Evolutionary conservation across 2,888 invertebrate species (phyloP).

Genomic region (Lasius platythorax): DNA sequence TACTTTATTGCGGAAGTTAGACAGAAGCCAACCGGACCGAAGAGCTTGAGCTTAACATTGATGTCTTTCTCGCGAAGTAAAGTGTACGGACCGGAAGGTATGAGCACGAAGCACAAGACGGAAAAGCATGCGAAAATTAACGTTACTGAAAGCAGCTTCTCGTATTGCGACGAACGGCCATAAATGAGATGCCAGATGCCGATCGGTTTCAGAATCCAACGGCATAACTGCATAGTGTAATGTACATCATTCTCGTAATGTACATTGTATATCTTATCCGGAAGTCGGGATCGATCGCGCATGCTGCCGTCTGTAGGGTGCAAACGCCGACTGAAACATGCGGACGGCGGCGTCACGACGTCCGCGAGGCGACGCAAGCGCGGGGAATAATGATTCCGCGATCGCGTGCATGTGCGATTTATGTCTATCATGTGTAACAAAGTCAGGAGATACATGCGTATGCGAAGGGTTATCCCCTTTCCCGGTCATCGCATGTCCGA

Average conservation of each 20-base stretch:
- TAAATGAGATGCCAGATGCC: conserved; percentile 69
- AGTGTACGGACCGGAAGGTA: conserved; percentile 57
- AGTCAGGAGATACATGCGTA: not conserved
- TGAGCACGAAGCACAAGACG: conserved; percentile 32
- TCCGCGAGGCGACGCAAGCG: conserved; percentile 36
- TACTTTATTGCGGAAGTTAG: conserved; percentile 70
- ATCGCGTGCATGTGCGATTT: conserved; percentile 25
- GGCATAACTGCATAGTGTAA: conserved; percentile 56
- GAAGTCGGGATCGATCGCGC: conserved; percentile 41
- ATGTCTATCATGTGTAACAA: not conserved
- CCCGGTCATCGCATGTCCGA: not conserved
- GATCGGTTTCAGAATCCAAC: conserved; percentile 68
- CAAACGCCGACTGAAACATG: conserved; percentile 48
- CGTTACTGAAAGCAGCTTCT: conserved; percentile 18
- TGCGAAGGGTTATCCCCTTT: not conserved
- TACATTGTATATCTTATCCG: conserved; percentile 14
- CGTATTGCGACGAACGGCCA: not conserved
- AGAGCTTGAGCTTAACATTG: conserved; percentile 58
- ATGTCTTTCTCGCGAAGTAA: conserved; percentile 67
- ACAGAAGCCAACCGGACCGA: conserved; percentile 67
- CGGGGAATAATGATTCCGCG: conserved; percentile 39
- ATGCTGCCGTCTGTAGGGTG: conserved; percentile 47
- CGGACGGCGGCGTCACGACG: not conserved
- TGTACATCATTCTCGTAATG: conserved; percentile 17
- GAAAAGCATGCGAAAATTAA: conserved; percentile 24